These are phyloP conservation scores for Lepidotrigona ventralis DNA, from an alignment of 1,140 invertebrate genomes.

Conservation along the genomic window DNA sequence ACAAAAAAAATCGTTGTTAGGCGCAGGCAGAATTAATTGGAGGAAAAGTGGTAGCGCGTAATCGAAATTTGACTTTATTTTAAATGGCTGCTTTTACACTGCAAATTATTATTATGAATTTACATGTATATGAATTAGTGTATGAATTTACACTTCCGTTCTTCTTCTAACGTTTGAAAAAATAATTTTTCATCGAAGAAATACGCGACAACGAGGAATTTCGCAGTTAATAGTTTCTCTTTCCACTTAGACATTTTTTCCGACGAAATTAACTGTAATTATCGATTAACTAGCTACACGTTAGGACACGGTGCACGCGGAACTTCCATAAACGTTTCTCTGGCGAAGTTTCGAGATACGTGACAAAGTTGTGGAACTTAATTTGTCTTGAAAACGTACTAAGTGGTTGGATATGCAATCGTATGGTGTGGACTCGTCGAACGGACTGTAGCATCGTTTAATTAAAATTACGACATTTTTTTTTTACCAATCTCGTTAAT, in stretches of 20 bases:
- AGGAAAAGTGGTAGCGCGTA: background rate
- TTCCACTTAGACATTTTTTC: background rate
- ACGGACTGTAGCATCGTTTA: constrained; percentile 3
- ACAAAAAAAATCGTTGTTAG: background rate
- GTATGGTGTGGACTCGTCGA: background rate
- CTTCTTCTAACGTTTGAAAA: no score
- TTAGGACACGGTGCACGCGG: background rate
- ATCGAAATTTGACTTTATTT: background rate
- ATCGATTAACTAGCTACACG: background rate
- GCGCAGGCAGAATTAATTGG: constrained; percentile 18
- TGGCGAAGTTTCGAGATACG: constrained; percentile 8
- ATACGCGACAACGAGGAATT: background rate
- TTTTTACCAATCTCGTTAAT: background rate
- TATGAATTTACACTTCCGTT: background rate
- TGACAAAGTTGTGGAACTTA: constrained; percentile 15
- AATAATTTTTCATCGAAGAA: background rate
- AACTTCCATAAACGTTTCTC: constrained; percentile 18
- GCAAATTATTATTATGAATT: no score
- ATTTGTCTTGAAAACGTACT: constrained; percentile 2
- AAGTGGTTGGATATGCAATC: background rate
- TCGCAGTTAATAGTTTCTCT: background rate
- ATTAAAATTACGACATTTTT: constrained; percentile 9
- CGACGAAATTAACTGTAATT: background rate
- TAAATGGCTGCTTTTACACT: no score
- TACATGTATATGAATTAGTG: no score